A percentile compares a stretch with the other conserved stretches of the same genome.
Conservation (phyloP, 2,888 invertebrate species). For the Podotricha telesiphe region DNA sequence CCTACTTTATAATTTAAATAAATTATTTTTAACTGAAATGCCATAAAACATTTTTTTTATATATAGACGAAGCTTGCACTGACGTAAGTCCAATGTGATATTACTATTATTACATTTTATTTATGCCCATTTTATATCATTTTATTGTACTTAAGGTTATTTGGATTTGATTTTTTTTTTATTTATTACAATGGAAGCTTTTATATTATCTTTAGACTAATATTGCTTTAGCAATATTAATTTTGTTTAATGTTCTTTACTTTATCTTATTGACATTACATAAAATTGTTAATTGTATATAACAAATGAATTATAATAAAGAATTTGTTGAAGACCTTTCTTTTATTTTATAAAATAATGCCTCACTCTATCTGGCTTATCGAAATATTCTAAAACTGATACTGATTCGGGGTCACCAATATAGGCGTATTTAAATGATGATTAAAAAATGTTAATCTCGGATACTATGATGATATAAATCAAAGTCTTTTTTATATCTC, state of each 20-base stretch:
- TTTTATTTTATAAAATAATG: conserved; percentile 46
- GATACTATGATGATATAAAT: too few species aligned
- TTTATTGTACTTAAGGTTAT: conserved; percentile 27
- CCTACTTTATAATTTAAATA: not conserved
- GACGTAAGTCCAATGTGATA: conserved; percentile 11
- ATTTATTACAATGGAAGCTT: not conserved
- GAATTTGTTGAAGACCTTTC: conserved; percentile 38
- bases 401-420: too few species aligned
- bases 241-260: not conserved
- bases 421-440: too few species aligned
- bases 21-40: not conserved
- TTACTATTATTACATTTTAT: conserved; percentile 1
- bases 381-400: too few species aligned
- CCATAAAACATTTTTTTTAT: too few species aligned
- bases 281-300: conserved; percentile 25
- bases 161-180: conserved; percentile 5
- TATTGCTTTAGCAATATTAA: conserved; percentile 11
- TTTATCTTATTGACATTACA: not conserved
- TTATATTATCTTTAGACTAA: not conserved
- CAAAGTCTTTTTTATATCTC: too few species aligned
- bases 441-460: too few species aligned
- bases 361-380: too few species aligned
- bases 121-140: conserved; percentile 19
- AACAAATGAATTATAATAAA: conserved; percentile 35
- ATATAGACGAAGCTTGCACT: not conserved